Evolutionary conservation across 1,140 invertebrate genomes (phyloP).

Genomic region (Maniola jurtina): DNA sequence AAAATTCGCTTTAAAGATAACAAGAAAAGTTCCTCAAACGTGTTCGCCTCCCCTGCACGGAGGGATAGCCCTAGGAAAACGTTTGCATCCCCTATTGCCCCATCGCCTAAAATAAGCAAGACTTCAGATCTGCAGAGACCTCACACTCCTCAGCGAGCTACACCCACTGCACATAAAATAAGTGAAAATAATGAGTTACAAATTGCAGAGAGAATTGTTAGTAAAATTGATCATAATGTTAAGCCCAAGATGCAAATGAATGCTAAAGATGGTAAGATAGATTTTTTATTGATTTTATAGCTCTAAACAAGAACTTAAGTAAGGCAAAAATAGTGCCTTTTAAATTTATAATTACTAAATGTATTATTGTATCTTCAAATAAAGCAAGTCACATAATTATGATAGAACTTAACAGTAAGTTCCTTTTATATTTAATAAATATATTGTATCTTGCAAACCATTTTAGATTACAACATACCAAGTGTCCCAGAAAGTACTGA

Average conservation of each 20-base stretch:
- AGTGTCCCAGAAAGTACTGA: slow-evolving; percentile 53
- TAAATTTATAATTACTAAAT: too few species aligned
- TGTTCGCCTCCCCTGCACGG: slow-evolving; percentile 36
- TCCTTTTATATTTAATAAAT: too few species aligned
- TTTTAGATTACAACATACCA: slow-evolving; percentile 26
- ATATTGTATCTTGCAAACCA: not conserved
- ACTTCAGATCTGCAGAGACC: slow-evolving; percentile 24
- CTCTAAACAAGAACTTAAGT: too few species aligned
- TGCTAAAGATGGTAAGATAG: slow-evolving; percentile 43
- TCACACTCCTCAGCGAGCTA: slow-evolving; percentile 21
- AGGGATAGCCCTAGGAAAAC: slow-evolving; percentile 35
- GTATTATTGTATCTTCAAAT: too few species aligned
- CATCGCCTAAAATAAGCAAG: slow-evolving; percentile 39
- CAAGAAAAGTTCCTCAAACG: slow-evolving; percentile 20
- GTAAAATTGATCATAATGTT: slow-evolving; percentile 39
- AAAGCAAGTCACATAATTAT: too few species aligned
- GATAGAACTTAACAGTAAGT: too few species aligned
- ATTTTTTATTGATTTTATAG: not conserved
- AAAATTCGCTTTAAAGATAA: slow-evolving; percentile 10
- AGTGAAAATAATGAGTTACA: slow-evolving; percentile 46
- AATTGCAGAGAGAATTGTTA: slow-evolving; percentile 36
- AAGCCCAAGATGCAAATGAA: slow-evolving; percentile 22
- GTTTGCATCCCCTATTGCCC: slow-evolving; percentile 37
- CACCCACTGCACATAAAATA: slow-evolving; percentile 37
- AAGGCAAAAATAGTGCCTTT: too few species aligned